Evolutionary conservation across 2,113 vertebrate genomes (phyloP).

Genomic region (Cebidichthys violaceus): DNA sequence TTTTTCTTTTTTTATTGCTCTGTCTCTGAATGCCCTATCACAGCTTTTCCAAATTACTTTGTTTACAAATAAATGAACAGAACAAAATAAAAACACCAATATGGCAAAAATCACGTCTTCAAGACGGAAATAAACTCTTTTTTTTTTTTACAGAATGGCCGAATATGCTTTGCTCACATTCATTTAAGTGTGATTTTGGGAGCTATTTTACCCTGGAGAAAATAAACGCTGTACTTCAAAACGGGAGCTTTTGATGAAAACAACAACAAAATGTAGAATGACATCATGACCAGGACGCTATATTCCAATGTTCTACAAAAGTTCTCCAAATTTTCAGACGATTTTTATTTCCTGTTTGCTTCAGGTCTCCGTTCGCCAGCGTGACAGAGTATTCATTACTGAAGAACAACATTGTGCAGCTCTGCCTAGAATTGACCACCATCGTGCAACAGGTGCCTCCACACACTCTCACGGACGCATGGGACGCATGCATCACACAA

Average conservation of each 20-base stretch:
- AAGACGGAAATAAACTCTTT: background rate
- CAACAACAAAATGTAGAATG: background rate
- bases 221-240: background rate
- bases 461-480: background rate
- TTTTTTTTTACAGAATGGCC: background rate
- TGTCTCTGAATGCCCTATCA: background rate
- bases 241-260: background rate
- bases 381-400: slow-evolving; percentile 95
- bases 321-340: background rate
- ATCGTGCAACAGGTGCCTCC: slow-evolving; percentile 92
- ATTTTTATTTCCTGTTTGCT: slow-evolving; percentile 35
- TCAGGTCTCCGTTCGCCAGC: slow-evolving; percentile 93
- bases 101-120: background rate
- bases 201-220: background rate
- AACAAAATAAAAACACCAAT: slow-evolving; percentile 24
- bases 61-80: slow-evolving; percentile 18
- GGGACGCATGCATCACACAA: background rate
- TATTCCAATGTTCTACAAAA: background rate
- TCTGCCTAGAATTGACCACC: slow-evolving; percentile 94
- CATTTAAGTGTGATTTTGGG: slow-evolving; percentile 24
- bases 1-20: slow-evolving; percentile 23
- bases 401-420: slow-evolving; percentile 96
- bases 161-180: slow-evolving; percentile 19
- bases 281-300: background rate
- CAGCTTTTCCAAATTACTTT: slow-evolving; percentile 18